These are phyloP conservation scores for Notiomystis cincta DNA, from an alignment of 2,113 vertebrate species.

Conservation along the genomic window DNA sequence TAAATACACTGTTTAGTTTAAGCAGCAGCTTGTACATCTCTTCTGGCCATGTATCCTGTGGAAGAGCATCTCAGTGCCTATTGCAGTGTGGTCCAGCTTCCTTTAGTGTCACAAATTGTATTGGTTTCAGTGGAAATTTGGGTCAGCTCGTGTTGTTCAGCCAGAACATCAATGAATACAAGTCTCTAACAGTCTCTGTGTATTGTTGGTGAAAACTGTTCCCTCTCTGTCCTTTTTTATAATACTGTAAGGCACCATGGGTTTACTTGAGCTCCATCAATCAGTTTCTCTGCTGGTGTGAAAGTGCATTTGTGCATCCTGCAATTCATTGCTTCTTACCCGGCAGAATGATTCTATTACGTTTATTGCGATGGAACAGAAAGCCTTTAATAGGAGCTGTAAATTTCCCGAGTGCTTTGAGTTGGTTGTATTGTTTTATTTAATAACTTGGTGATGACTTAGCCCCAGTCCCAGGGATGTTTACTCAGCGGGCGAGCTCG, in stretches of 20 bases:
- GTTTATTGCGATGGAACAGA: background rate
- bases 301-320: background rate
- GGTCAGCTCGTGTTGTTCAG: background rate
- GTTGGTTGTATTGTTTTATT: background rate
- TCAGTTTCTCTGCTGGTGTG: background rate
- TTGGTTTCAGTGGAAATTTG: background rate
- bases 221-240: background rate
- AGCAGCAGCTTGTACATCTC: background rate
- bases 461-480: background rate
- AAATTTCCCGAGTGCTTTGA: background rate
- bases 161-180: rapidly evolving
- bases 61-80: background rate
- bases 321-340: background rate
- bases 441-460: background rate
- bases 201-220: background rate
- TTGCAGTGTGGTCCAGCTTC: background rate
- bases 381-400: background rate
- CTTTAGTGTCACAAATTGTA: background rate
- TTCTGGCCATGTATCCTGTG: background rate
- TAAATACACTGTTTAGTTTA: background rate
- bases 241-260: background rate
- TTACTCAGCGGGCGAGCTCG: background rate
- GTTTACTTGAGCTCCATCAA: background rate
- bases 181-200: background rate
- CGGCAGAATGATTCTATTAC: background rate